These are phyloP conservation scores for Eucera pruinosa DNA, from an alignment of 2,888 invertebrate species.

Conservation along the genomic window DNA sequence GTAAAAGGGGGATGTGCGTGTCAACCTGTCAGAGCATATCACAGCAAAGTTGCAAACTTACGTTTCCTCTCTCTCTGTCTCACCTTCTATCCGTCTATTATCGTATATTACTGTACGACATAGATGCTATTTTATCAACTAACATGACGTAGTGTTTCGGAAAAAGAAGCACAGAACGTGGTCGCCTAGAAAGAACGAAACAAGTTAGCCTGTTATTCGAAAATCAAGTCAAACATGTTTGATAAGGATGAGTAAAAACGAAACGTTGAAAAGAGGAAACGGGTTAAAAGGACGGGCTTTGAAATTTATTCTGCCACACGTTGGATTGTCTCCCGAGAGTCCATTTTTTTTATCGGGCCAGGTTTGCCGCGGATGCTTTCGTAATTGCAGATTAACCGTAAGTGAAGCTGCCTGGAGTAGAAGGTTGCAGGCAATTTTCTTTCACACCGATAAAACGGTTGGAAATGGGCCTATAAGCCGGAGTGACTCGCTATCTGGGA, in stretches of 20 bases:
- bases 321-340: background rate
- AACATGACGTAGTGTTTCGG: background rate
- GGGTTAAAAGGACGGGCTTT: background rate
- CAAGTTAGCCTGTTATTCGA: background rate
- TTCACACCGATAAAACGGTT: background rate
- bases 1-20: background rate
- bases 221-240: background rate
- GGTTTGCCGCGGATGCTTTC: background rate
- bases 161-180: background rate
- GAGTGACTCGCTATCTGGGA: background rate
- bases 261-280: background rate
- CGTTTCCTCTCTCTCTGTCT: background rate
- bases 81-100: too few relatives aligned
- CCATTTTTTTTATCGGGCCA: conserved; percentile 10
- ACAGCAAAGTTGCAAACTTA: conserved; percentile 12
- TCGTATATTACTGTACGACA: background rate
- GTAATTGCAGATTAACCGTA: conserved; percentile 25
- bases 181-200: background rate
- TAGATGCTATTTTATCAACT: background rate
- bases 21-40: conserved; percentile 1
- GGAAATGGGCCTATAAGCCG: background rate
- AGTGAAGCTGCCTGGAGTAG: background rate
- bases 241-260: background rate
- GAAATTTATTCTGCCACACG: background rate
- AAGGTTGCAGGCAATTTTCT: conserved; percentile 2